Conservation (phyloP, 53 echinoderm and acorn worm genomes). For the Actinopyga echinites region DNA sequence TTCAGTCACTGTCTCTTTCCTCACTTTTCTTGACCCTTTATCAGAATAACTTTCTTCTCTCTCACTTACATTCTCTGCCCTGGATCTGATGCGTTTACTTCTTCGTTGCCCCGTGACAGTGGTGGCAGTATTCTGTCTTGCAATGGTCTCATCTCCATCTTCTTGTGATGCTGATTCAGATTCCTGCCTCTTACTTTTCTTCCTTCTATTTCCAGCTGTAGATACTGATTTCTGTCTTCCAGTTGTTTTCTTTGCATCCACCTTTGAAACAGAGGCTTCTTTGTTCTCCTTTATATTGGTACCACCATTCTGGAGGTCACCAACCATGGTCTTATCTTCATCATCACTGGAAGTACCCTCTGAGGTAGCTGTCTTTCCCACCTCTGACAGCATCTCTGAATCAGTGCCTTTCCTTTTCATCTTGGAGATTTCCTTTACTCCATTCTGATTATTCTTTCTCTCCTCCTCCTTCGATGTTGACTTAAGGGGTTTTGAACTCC, state of each 20-base stretch:
- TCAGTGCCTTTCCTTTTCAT: too few species aligned
- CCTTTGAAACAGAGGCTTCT: too few species aligned
- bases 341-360: too few species aligned
- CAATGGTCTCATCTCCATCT: not conserved
- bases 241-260: too few species aligned
- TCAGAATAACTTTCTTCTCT: not conserved
- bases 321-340: too few species aligned
- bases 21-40: not conserved
- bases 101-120: not conserved
- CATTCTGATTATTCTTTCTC: not conserved
- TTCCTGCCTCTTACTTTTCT: not conserved
- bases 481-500: not conserved
- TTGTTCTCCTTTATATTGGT: too few species aligned
- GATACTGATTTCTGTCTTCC: not conserved
- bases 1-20: too few species aligned
- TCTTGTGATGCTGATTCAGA: not conserved
- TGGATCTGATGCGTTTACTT: not conserved
- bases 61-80: not conserved
- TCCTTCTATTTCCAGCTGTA: not conserved
- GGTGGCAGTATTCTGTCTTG: not conserved
- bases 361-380: too few species aligned
- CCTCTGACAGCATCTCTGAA: too few species aligned
- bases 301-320: too few species aligned
- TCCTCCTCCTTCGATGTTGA: not conserved
- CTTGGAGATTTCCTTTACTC: not conserved